Evolutionary conservation across 2,113 vertebrate species (phyloP).

Genomic region (Etheostoma cragini): DNA sequence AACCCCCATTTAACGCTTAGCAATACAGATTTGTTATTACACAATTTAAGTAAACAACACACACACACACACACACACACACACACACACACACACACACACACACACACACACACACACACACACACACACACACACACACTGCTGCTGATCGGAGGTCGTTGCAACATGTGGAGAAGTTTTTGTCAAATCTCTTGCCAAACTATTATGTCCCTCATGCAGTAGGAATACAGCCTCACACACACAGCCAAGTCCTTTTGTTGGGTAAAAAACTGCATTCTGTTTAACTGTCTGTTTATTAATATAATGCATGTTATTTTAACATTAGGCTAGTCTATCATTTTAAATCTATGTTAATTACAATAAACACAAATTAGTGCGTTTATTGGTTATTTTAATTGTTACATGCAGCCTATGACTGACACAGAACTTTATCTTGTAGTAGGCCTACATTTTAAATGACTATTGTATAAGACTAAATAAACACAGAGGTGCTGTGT

Average conservation of each 20-base stretch:
- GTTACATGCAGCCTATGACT: neutral
- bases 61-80: conserved; percentile 34
- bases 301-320: conserved; percentile 7
- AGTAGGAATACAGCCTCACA: conserved; percentile 24
- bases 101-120: neutral
- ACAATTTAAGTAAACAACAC: conserved; percentile 39
- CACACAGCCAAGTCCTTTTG: conserved; percentile 20
- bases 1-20: neutral
- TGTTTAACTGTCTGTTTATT: conserved; percentile 1
- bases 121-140: neutral
- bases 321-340: neutral
- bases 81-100: neutral
- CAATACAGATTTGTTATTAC: conserved; percentile 37
- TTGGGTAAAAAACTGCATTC: conserved; percentile 14
- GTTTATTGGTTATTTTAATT: neutral
- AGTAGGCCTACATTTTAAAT: neutral
- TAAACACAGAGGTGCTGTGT: neutral
- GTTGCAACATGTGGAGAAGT: conserved; percentile 70
- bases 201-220: conserved; percentile 52
- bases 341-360: conserved; percentile 17
- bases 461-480: neutral
- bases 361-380: neutral
- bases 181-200: conserved; percentile 66
- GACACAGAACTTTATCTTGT: neutral
- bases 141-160: conserved; percentile 60